These are phyloP conservation scores for Haliclona indistincta DNA, from an alignment of 37 sponge, comb jelly and placozoan genomes.

Conservation along the genomic window DNA sequence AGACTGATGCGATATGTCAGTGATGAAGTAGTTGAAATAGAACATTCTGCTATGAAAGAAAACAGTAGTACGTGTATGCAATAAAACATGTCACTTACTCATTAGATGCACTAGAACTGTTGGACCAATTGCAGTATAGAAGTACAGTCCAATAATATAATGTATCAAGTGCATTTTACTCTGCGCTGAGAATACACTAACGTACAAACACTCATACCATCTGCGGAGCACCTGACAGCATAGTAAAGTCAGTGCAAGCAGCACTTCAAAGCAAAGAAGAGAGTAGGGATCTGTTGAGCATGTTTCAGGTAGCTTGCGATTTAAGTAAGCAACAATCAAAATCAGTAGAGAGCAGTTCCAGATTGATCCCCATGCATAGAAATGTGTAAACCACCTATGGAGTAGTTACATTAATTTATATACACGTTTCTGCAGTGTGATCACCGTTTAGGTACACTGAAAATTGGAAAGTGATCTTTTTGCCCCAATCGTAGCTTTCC, in stretches of 20 bases:
- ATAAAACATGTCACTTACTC: no score
- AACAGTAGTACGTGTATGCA: background rate
- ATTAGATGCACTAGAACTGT: conserved; percentile 38
- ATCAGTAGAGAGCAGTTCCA: conserved; percentile 27
- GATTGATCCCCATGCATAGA: conserved; percentile 65
- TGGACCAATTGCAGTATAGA: conserved; percentile 58
- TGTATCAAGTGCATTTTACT: conserved; percentile 70
- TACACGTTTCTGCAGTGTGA: background rate
- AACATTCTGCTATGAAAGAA: conserved; percentile 14
- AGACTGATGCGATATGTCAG: background rate
- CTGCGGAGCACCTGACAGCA: conserved; percentile 56
- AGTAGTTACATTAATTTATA: background rate
- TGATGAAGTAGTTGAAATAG: background rate
- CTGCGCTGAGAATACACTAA: conserved; percentile 34
- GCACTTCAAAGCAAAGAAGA: conserved; percentile 14
- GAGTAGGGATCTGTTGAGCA: conserved; percentile 3
- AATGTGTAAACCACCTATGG: conserved; percentile 72
- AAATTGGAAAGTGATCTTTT: background rate
- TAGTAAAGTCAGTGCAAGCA: conserved; percentile 41
- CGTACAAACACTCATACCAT: conserved; percentile 73
- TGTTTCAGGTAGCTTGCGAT: background rate
- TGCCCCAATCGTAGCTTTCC: conserved; percentile 28
- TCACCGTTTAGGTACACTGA: conserved; percentile 41
- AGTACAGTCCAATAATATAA: conserved; percentile 55
- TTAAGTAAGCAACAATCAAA: background rate